Base-by-base conservation (phyloP, 2,888 invertebrate species). In the Cremastinae sp. region DNA sequence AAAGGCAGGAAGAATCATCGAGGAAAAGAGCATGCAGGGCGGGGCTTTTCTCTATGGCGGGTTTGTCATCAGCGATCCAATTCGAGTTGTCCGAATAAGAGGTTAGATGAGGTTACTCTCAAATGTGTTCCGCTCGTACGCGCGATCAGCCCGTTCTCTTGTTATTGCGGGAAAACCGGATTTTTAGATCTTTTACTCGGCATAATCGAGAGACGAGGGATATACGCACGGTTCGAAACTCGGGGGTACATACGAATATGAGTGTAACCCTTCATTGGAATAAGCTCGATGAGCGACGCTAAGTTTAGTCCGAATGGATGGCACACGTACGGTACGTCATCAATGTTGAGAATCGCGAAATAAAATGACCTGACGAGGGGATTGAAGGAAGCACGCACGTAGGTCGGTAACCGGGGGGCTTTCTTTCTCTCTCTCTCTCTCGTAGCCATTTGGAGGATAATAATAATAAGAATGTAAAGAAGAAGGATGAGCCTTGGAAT, bases 281-380 rank as follows among this genome's bases (percentile, higher is more conserved):
- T 56, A 16, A 38, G 56, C 2, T 28, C 5, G 28, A 28, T 28
- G 28, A 28, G 5, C 28, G 28, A 5, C 58, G 54, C 18, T 34
- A 53, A 43, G 74, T 73, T 61, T 84, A 84, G 83, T 84, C 79
- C 83, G 84, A 84, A 82, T 83, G 81, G 77, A 81, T 84, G 83
- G 81, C 73, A n/a, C 80, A 82, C 59, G 59, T 51, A 66, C 73
- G 54, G 38, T 51, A 54, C 43, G 56, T 18, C 12, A 12, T 43
- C 18, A 62, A 45, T 41, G 38, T 61, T 53, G 41, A 58, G 20
- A 49, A n/a, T 49, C 65, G 59, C 54, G 53, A 9, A 74, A n/a
- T n/a, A n/a, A 28, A 28, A 5, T 28, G 28, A 28, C 28, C 28
- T 28, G 28, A 5, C 28, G 28, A n/a, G n/a, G n/a, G 70, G 54